Percentiles rank a stretch among this genome's conserved stretches.
These are phyloP conservation scores for Phalloptychus januarius DNA, from an alignment of 2,797 vertebrate species.

Conservation along the genomic window DNA sequence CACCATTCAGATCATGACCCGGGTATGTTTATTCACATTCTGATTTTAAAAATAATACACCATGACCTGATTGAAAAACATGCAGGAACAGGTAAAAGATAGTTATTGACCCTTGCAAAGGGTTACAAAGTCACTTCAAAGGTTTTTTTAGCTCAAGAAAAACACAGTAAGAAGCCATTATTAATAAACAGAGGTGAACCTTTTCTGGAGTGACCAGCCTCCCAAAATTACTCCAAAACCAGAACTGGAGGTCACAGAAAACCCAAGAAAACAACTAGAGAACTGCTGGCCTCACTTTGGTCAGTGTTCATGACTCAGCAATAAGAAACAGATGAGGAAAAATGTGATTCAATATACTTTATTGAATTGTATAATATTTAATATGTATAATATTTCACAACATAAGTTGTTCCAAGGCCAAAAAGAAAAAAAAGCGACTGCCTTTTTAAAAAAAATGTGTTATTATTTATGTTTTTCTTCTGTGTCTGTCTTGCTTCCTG, in stretches of 20 bases:
- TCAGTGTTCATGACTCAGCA: neutral
- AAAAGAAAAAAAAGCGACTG: no score
- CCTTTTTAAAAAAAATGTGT: neutral
- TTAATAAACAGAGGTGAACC: neutral
- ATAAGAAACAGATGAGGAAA: neutral
- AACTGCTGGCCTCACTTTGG: neutral
- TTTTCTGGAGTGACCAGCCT: neutral
- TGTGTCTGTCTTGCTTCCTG: neutral
- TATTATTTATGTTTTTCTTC: neutral
- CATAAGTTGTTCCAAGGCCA: no score
- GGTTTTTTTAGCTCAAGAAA: neutral
- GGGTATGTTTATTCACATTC: slow-evolving; percentile 36
- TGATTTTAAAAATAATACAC: neutral
- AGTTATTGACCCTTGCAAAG: neutral
- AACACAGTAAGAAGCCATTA: neutral
- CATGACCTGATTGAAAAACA: neutral
- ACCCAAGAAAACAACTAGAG: neutral
- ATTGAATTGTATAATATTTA: no score
- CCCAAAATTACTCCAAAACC: neutral
- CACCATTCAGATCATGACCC: slow-evolving; percentile 81
- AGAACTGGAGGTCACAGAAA: neutral
- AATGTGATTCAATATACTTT: neutral
- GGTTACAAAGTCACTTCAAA: neutral
- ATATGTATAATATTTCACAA: no score
- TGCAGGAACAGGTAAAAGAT: neutral